A percentile compares a stretch with the other conserved stretches of the same genome.
These are phyloP conservation scores for Bilobella aurantiaca DNA, from an alignment of 1,140 invertebrate species.

Conservation along the genomic window DNA sequence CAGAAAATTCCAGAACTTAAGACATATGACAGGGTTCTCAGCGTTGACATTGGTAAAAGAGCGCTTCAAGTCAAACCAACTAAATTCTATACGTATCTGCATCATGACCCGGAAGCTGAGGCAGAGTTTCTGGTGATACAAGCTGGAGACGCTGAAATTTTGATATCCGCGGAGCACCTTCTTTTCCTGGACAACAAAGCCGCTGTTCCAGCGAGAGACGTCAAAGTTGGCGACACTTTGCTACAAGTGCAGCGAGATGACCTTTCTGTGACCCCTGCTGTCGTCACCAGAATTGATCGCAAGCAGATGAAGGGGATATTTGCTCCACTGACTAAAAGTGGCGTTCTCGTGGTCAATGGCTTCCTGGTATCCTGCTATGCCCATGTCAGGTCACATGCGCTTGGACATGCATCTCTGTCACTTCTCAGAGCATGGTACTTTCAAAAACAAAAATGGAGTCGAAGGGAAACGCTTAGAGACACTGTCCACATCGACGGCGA, in stretches of 20 bases:
- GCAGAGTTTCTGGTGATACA: neutral
- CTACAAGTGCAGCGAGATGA: neutral
- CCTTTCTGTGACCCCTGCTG: neutral
- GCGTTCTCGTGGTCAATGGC: neutral
- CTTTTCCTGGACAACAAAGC: neutral
- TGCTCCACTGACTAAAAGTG: conserved; percentile 3
- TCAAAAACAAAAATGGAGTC: neutral
- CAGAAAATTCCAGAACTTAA: neutral
- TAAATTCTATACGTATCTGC: conserved; percentile 2
- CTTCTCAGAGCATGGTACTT: neutral
- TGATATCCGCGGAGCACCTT: neutral
- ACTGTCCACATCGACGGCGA: neutral
- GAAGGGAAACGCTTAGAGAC: neutral
- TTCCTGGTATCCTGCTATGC: conserved; percentile 7
- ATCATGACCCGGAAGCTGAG: neutral
- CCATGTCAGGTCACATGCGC: neutral
- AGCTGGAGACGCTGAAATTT: neutral
- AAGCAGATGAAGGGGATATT: neutral
- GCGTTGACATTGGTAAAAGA: neutral
- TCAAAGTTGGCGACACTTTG: neutral
- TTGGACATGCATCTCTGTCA: neutral
- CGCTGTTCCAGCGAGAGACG: neutral
- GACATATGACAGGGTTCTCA: neutral
- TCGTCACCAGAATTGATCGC: neutral
- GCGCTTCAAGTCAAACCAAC: neutral